These are phyloP conservation scores for Drosophila setosimentum DNA, from an alignment of 2,888 invertebrate species.

Conservation along the genomic window DNA sequence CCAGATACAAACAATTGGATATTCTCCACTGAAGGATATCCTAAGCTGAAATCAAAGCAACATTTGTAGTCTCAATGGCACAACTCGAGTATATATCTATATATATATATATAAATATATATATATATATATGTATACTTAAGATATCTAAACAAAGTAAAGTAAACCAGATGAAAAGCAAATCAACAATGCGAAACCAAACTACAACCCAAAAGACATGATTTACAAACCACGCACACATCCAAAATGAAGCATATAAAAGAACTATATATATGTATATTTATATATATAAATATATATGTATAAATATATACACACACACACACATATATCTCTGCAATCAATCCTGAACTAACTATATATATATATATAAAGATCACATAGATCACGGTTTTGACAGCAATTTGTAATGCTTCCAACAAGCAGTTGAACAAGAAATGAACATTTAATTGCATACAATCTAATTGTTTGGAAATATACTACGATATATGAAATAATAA, in stretches of 20 bases:
- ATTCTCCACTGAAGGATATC: slow-evolving; percentile 6
- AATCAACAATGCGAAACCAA: slow-evolving; percentile 19
- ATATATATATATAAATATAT: too few species aligned
- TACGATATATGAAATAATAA: slow-evolving; percentile 62
- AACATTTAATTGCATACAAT: slow-evolving; percentile 77
- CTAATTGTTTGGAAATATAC: slow-evolving; percentile 77
- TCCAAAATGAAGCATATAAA: slow-evolving; percentile 50
- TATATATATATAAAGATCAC: slow-evolving; percentile 38
- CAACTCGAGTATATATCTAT: slow-evolving; percentile 44
- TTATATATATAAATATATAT: slow-evolving; percentile 29
- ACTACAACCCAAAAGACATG: slow-evolving; percentile 74
- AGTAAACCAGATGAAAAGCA: slow-evolving; percentile 18
- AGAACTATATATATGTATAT: slow-evolving; percentile 26
- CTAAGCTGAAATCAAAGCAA: slow-evolving; percentile 76
- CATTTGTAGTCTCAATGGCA: slow-evolving; percentile 72
- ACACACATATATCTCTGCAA: slow-evolving; percentile 33
- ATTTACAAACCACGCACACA: slow-evolving; percentile 78
- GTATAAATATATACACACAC: slow-evolving; percentile 24
- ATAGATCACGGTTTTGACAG: slow-evolving; percentile 8
- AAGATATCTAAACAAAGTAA: slow-evolving; percentile 33
- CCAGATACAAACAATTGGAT: slow-evolving; percentile 22
- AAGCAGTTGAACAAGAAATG: slow-evolving; percentile 16
- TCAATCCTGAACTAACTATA: slow-evolving; percentile 37
- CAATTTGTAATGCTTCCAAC: slow-evolving; percentile 2
- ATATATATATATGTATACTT: slow-evolving; percentile 46